These are phyloP conservation scores for Tetragonula carbonaria DNA, from an alignment of 2,888 invertebrate genomes.

Conservation along the genomic window DNA sequence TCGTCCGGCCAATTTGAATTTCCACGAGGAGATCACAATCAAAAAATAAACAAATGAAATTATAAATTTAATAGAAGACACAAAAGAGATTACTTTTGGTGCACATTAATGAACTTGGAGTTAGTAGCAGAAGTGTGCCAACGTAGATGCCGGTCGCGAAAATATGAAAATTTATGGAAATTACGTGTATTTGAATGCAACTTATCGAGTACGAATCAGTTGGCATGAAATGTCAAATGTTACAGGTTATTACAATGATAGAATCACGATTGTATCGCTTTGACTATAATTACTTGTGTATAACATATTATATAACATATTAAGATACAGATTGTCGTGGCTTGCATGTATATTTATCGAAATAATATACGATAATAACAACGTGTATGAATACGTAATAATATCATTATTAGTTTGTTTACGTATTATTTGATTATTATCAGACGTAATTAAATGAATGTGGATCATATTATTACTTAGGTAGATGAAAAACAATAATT, in stretches of 20 bases:
- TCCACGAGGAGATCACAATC: not conserved
- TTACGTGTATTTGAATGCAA: not conserved
- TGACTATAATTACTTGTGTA: not conserved
- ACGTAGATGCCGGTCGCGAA: not conserved
- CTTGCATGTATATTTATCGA: not conserved
- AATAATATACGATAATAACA: not conserved
- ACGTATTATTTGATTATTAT: not conserved
- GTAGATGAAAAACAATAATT: not conserved
- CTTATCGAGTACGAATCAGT: not conserved
- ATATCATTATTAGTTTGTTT: not conserved
- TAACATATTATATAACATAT: not conserved
- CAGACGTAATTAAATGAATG: not conserved
- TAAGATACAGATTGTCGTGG: not conserved
- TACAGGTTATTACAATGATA: not conserved
- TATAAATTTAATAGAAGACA: too few species aligned
- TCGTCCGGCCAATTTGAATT: not conserved
- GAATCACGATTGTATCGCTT: not conserved
- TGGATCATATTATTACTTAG: not conserved
- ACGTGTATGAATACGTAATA: not conserved
- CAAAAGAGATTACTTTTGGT: too few species aligned
- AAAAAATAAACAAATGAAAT: too few species aligned
- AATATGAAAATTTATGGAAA: slow-evolving; percentile 3
- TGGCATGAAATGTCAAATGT: not conserved
- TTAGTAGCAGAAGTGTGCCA: not conserved
- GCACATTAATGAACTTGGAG: too few species aligned